Conservation (phyloP, 1,140 invertebrate species). For the Leptestheria dahalacensis region DNA sequence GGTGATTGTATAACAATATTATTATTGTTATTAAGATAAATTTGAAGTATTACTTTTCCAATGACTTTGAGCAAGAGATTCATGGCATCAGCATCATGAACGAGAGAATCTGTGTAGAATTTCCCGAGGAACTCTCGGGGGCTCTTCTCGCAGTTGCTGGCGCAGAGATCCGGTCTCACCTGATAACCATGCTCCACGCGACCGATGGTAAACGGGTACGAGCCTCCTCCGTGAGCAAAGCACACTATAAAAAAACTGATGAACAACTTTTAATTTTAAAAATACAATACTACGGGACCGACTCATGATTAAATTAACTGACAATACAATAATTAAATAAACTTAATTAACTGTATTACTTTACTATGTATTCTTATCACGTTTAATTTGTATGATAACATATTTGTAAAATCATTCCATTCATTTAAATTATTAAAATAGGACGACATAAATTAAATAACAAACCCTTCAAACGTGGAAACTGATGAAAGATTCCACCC, state of each 20-base stretch:
- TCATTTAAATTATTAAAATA: too few relatives aligned
- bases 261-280: too few relatives aligned
- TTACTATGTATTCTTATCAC: too few relatives aligned
- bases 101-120: conserved; percentile 40
- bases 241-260: conserved; percentile 27
- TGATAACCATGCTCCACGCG: conserved; percentile 37
- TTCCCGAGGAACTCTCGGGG: conserved; percentile 35
- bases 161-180: conserved; percentile 42
- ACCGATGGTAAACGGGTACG: conserved; percentile 41
- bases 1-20: too few relatives aligned
- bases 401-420: too few relatives aligned
- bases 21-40: too few relatives aligned
- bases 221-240: conserved; percentile 44
- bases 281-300: too few relatives aligned
- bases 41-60: conserved; percentile 27
- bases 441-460: too few relatives aligned
- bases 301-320: too few relatives aligned
- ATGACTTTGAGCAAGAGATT: conserved; percentile 35
- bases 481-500: conserved; percentile 40
- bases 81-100: conserved; percentile 37
- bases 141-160: conserved; percentile 28
- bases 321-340: too few relatives aligned
- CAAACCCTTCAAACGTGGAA: conserved; percentile 27
- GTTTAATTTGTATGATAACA: too few relatives aligned
- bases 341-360: too few relatives aligned